Evolutionary conservation across 2,888 invertebrate genomes (phyloP).

Genomic region (Caenorhabditis wallacei): DNA sequence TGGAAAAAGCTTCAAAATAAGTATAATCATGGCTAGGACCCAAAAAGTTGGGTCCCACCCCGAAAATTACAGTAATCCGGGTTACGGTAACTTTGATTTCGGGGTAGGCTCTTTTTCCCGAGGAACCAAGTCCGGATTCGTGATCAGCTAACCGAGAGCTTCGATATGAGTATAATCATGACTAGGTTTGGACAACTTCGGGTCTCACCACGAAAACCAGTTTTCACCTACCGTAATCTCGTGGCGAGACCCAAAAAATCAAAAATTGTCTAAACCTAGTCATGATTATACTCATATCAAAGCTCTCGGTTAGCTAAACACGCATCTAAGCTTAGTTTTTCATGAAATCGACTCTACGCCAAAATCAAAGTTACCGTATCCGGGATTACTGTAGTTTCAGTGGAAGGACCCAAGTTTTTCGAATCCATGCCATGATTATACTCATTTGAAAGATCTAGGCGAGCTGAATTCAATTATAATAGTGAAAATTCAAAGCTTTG

Average conservation of each 20-base stretch:
- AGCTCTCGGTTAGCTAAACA: no score
- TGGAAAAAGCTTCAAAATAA: not conserved
- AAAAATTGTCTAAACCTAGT: not conserved
- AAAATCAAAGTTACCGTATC: no score
- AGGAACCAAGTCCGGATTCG: no score
- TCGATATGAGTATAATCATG: slow-evolving; percentile 2
- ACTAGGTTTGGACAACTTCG: not conserved
- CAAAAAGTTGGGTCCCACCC: not conserved
- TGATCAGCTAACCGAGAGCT: not conserved
- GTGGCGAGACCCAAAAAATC: not conserved
- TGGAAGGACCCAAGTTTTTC: no score
- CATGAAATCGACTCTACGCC: no score
- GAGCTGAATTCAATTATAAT: no score
- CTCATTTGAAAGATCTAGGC: no score
- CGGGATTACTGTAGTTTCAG: not conserved
- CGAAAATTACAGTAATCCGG: not conserved
- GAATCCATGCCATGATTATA: no score
- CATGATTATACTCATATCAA: not conserved
- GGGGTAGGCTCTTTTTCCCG: not conserved
- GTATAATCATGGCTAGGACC: not conserved
- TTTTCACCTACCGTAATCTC: not conserved
- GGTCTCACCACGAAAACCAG: not conserved
- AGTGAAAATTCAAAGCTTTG: no score
- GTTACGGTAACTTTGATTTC: not conserved
- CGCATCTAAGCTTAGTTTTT: no score